Evolutionary conservation across 2,113 vertebrate genomes (phyloP), one percentile per base, ranked within the genome.

Genomic region (Herpetotheres cachinnans): DNA sequence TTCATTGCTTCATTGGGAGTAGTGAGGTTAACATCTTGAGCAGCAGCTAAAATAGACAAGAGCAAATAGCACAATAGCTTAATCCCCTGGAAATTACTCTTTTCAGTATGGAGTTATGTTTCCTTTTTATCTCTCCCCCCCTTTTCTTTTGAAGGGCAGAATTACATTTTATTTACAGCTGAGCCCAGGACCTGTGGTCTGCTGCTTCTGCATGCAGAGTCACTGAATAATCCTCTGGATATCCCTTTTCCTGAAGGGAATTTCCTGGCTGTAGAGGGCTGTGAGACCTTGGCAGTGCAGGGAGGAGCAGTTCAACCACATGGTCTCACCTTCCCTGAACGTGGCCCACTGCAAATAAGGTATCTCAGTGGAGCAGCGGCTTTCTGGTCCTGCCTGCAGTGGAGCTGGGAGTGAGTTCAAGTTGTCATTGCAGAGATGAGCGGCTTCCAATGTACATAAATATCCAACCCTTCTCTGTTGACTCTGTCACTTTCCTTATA

Each of bases 1-100:
- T 97, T 96, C 71, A 71, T 86, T 95, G 80, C 90, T 92, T 95
- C 59, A 29, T 3, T 95, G 88, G 77, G 86, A 96, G 63, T 83
- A 72, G 85, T 29, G 81, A 95, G 81, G 95, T 95, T 95, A 94
- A 94, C 38, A 25, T 86, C 38, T 88, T 7, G 9, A 95, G 62
- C 42, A 82, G 71, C 61, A 88, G 71, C 80, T 90, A 85, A 89
- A 95, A 85, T 61, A 92, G 85, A 82, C 62, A 80, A 66, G 58
- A 95, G 78, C 25, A 77, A 93, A 91, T n/a, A 85, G 59, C 61
- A 83, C 65, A 83, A 79, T 74, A 94, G 69, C 61, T 90, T 95
- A 97, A 95, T 93, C 90, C 54, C 42, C 58, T 88, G 61, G 63
- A 94, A 97, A 96, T 82, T 30, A 72, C 16, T 63, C 66, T 70